phyloP scores from a whole-genome alignment of 2,888 invertebrate genomes.

The Bombylius discolor region DNA sequence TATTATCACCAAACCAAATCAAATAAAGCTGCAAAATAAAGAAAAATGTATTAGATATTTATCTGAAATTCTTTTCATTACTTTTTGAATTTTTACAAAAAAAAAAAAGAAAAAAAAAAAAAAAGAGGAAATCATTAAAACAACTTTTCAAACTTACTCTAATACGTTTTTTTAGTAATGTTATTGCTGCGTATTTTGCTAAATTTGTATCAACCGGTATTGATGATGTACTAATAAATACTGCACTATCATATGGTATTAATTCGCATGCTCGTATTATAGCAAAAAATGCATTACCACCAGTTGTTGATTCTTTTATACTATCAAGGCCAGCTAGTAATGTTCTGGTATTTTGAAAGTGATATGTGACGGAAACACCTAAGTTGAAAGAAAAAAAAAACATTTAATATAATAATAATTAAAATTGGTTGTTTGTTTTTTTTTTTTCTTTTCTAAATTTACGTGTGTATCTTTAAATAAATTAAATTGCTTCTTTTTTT shows the following conservation, averaged over 20 bases:
- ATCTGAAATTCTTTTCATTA: background rate
- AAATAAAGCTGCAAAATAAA: constrained; percentile 33
- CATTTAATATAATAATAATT: background rate
- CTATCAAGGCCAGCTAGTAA: constrained; percentile 34
- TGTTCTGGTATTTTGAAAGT: constrained; percentile 33
- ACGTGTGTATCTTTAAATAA: too few relatives aligned
- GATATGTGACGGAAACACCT: constrained; percentile 33
- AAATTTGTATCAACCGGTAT: constrained; percentile 42
- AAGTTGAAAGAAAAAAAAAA: background rate
- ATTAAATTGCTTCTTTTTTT: too few relatives aligned
- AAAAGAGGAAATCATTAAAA: too few relatives aligned
- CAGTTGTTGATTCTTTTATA: constrained; percentile 27
- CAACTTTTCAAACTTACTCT: constrained; percentile 23
- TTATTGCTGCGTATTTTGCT: constrained; percentile 36
- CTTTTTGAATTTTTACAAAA: background rate
- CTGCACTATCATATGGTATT: constrained; percentile 49
- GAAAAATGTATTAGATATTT: background rate
- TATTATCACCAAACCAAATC: constrained; percentile 38
- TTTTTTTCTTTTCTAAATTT: too few relatives aligned
- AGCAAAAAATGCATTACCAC: constrained; percentile 46
- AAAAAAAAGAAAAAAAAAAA: too few relatives aligned
- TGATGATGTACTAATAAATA: constrained; percentile 47
- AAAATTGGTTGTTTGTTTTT: too few relatives aligned
- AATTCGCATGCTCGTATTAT: constrained; percentile 45
- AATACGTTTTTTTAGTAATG: constrained; percentile 36